Evolutionary conservation across 37 sponge, comb jelly and placozoan species (phyloP).

Genomic region (Geodia barretti): DNA sequence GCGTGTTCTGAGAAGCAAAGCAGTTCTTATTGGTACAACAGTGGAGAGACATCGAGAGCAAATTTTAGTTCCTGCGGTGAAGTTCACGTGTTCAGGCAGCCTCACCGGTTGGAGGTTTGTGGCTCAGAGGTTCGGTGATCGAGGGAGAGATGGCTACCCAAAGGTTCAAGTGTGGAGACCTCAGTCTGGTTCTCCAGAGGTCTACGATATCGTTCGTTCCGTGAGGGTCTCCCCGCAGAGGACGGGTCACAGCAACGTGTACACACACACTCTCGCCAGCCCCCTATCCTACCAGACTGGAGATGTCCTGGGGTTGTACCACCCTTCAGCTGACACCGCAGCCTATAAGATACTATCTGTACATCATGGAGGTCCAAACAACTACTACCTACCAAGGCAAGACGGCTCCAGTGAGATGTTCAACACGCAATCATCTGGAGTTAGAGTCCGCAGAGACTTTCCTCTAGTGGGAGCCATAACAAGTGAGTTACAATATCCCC

Average conservation of each 20-base stretch:
- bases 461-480: background rate
- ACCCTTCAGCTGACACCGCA: background rate
- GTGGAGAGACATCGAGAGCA: background rate
- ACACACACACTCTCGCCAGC: background rate
- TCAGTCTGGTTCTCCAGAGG: background rate
- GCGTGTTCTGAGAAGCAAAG: background rate
- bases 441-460: background rate
- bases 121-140: background rate
- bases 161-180: constrained; percentile 22
- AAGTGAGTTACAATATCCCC: background rate
- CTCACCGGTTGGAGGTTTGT: background rate
- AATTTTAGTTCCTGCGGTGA: background rate
- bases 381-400: constrained; percentile 1
- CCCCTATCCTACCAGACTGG: background rate
- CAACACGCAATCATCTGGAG: background rate
- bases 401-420: background rate
- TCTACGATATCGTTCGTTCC: background rate
- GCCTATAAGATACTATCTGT: background rate
- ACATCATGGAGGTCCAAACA: background rate
- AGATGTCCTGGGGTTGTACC: constrained; percentile 13
- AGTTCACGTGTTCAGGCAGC: constrained; percentile 2
- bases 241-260: background rate
- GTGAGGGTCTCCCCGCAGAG: background rate
- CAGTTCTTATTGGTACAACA: background rate
- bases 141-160: background rate